Evolutionary conservation across 1,140 invertebrate genomes (phyloP).

Genomic region (Lepidurus couesii): DNA sequence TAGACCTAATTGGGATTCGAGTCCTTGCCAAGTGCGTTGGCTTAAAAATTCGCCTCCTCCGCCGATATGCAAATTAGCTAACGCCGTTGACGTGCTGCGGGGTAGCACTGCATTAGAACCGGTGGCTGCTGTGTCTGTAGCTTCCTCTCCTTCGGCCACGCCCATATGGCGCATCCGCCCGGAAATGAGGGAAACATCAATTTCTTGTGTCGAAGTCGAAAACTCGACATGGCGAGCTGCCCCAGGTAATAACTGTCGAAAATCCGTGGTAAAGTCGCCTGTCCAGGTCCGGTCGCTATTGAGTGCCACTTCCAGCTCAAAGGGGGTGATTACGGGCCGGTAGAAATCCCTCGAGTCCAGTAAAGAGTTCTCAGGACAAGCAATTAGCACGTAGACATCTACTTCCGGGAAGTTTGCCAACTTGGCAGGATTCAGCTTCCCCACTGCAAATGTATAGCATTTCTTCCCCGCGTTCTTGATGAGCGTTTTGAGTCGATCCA

Average conservation of each 20-base stretch:
- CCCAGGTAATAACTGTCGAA: slow-evolving; percentile 64
- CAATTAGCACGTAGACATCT: slow-evolving; percentile 82
- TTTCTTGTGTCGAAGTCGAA: neutral
- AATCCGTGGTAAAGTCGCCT: slow-evolving; percentile 66
- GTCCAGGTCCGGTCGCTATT: slow-evolving; percentile 54
- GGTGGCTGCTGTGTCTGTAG: slow-evolving; percentile 18
- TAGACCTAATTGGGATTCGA: slow-evolving; percentile 45
- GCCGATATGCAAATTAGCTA: neutral
- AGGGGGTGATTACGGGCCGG: slow-evolving; percentile 83
- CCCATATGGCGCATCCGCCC: slow-evolving; percentile 41
- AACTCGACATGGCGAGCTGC: slow-evolving; percentile 23
- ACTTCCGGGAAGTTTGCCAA: slow-evolving; percentile 89
- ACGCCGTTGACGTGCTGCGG: neutral
- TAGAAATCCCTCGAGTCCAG: slow-evolving; percentile 80
- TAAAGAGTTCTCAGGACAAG: slow-evolving; percentile 77
- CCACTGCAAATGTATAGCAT: slow-evolving; percentile 80
- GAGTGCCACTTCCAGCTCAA: slow-evolving; percentile 84
- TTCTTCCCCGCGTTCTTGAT: slow-evolving; percentile 71
- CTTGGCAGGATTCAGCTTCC: slow-evolving; percentile 86
- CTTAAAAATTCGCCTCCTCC: slow-evolving; percentile 35
- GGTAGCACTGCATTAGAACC: neutral
- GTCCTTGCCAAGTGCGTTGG: slow-evolving; percentile 44
- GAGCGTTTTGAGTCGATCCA: slow-evolving; percentile 66
- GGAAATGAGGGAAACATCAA: slow-evolving; percentile 42
- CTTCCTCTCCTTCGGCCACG: slow-evolving; percentile 28